Base-by-base conservation (phyloP, 2,888 invertebrate species). In the Chrysolina haemoptera region DNA sequence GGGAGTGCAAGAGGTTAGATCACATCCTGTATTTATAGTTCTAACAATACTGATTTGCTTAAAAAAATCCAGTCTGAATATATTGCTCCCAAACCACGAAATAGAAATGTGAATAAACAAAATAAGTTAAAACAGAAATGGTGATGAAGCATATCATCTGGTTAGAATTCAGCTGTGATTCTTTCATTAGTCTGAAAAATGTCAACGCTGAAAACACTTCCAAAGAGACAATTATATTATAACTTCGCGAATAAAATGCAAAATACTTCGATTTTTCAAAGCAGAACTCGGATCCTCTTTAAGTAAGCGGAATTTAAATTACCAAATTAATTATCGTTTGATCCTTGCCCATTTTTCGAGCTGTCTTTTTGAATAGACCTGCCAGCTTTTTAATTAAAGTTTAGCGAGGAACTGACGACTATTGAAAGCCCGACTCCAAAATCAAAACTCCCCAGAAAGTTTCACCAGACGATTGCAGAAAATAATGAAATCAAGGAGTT, bases 261-360 rank as follows among this genome's bases (percentile, higher is more conserved):
- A 46, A 63, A 53, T 68, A 40, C 14, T 18, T 46, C 9, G 18
- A 53, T 35, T 53, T 10, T 12, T 18, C 11, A 11, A 62, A 73
- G 62, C 66, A 40, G 48, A 70, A 73, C 70, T 70, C 48, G 35
- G 41, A 40, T 41, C 10, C 59, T 74, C 70, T 62, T 12, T 62
- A 73, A 77, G 70, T 64, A 5, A 66, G 74, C 63, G 50, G 75
- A 75, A 77, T 75, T 74, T 77, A 77, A 72, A 77, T 77, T 75
- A 65, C 75, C 70, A 66, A 40, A 77, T 77, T 77, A 22, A 77
- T 77, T 77, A 77, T 70, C 73, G 53, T 73, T 70, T 64, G 59
- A 72, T 74, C 70, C 22, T 68, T 69, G 66, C 46, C 55, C 65
- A 48, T 70, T 69, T 69, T 74, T 63, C 43, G 40, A 70, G 62